Percentiles rank a stretch among this genome's conserved stretches.
Evolutionary conservation across 2,113 vertebrate genomes (phyloP).

Genomic region (Mystacornis crossleyi): DNA sequence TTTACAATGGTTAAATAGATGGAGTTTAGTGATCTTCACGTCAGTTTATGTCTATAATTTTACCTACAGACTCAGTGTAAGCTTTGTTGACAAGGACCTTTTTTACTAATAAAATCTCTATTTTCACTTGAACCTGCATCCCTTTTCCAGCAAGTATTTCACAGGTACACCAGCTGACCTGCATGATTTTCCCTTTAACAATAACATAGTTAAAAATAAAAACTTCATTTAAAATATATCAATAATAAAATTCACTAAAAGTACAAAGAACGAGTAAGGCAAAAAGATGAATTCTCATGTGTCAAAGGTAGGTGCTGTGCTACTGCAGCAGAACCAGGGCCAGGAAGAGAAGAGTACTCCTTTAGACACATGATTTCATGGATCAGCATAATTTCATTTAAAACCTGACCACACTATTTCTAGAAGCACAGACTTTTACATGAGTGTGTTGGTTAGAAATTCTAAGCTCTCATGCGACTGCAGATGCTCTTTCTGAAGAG

Average conservation of each 20-base stretch:
- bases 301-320: not conserved
- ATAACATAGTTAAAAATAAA: not conserved
- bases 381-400: not conserved
- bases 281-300: not conserved
- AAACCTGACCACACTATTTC: not conserved
- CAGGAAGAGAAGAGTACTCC: not conserved
- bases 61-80: not conserved
- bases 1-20: not conserved
- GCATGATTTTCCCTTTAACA: not conserved
- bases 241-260: not conserved
- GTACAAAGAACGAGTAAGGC: not conserved
- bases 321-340: not conserved
- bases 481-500: not conserved
- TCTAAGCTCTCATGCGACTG: not conserved
- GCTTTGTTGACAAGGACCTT: not conserved
- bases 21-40: not conserved
- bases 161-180: not conserved
- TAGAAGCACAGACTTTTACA: not conserved
- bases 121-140: not conserved
- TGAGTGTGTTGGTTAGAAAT: not conserved
- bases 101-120: not conserved
- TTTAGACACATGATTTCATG: not conserved
- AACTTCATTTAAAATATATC: not conserved
- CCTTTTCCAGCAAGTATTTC: not conserved
- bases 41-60: not conserved